Evolutionary conservation across 2,888 invertebrate species (phyloP), one percentile per base, ranked within the genome.

Genomic region (Cataglyphis livida): DNA sequence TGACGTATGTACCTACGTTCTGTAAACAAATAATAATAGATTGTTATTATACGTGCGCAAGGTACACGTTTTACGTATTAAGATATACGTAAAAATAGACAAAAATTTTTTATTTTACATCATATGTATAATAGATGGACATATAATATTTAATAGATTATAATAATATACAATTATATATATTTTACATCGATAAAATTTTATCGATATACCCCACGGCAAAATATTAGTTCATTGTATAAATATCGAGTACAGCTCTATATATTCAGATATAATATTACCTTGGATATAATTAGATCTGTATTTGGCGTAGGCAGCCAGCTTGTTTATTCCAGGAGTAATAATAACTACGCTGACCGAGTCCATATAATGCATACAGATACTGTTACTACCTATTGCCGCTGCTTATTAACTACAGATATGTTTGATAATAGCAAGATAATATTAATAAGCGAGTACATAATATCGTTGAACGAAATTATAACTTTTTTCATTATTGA

Each of bases 241-340:
- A 70, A 70, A 70, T 70, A 59, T 59, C 44, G 44, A 32, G 28
- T 28, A 41, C n/a, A 68, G 25, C 59, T 21, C 59, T 21, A 25
- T n/a, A 3, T 12, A 57, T 48, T 48, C 7, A 48, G 28, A 35
- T 70, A 48, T 79, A 61, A 78, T 18, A 61, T 76, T 54, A 48
- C 44, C 7, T 25, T 7, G 18, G 32, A 71, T 79, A 79, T 70
- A 79, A 71, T 79, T 79, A 79, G 71, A 59, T 32, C 71, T 79
- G 59, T 25, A 61, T 79, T 79, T 79, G 59, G 59, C 71, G 44
- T 79, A 61, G 59, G 78, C 35, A 71, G 21, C 15, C 59, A 59
- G 59, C 44, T 32, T 59, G 78, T 79, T 79, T 79, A 44, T 79
- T 71, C 44, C 71, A 70, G 44, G 71, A 61, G 59, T 79, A 70